phyloP scores from a whole-genome alignment of 1,140 invertebrate genomes.

The Lineus longissimus region DNA sequence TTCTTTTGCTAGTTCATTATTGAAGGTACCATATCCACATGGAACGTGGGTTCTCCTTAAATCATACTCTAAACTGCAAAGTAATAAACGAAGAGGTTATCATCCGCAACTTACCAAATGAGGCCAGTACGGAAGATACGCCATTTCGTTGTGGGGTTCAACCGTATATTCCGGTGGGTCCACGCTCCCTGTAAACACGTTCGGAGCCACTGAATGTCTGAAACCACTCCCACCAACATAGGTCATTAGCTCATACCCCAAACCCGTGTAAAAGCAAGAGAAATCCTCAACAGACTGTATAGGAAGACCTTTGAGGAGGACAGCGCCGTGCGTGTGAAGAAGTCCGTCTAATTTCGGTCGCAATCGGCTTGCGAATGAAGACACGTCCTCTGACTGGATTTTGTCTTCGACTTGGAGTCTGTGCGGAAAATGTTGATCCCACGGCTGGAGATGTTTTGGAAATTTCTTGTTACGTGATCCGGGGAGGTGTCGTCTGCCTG shows the following conservation, averaged over 20 bases:
- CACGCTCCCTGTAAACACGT: not conserved
- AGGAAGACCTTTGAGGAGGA: not conserved
- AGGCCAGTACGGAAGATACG: conserved; percentile 6
- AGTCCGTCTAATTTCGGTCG: not conserved
- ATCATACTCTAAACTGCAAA: too few relatives aligned
- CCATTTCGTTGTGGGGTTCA: conserved; percentile 3
- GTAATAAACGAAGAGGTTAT: too few relatives aligned
- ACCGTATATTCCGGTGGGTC: not conserved
- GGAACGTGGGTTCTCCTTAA: too few relatives aligned
- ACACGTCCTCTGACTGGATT: not conserved
- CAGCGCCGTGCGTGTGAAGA: not conserved
- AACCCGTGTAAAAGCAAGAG: not conserved
- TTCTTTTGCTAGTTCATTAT: too few relatives aligned
- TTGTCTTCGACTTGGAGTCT: not conserved
- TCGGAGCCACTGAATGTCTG: not conserved
- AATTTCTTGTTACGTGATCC: not conserved
- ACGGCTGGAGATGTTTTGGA: not conserved
- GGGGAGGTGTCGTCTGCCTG: not conserved
- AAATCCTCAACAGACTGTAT: not conserved
- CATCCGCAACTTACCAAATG: too few relatives aligned
- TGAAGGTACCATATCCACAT: too few relatives aligned
- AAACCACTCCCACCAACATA: conserved; percentile 1
- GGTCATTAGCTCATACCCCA: not conserved
- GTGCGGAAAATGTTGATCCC: not conserved
- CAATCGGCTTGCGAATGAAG: not conserved